Conservation (phyloP, 2,888 invertebrate species). For the Brenthis daphne region DNA sequence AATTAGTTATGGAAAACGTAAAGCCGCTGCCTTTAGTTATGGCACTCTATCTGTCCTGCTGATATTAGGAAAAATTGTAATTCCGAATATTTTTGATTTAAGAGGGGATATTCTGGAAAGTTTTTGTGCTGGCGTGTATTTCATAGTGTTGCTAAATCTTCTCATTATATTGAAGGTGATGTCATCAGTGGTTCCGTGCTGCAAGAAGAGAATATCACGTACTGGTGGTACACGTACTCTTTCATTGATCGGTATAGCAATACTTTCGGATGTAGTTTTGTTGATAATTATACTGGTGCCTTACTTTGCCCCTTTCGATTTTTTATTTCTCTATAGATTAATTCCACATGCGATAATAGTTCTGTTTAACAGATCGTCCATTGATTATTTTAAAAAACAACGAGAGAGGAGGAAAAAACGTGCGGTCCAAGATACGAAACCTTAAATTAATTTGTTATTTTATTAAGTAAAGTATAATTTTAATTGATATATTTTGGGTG, state of each 20-base stretch:
- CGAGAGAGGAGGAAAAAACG: constrained; percentile 14
- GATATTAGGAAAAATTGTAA: constrained; percentile 20
- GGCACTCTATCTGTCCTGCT: constrained; percentile 20
- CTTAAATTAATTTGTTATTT: not conserved
- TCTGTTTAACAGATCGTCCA: constrained; percentile 39
- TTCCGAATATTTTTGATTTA: constrained; percentile 20
- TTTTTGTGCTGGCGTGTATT: constrained; percentile 13
- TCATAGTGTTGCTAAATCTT: constrained; percentile 34
- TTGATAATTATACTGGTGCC: not conserved
- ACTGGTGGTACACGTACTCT: constrained; percentile 21
- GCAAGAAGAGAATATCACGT: constrained; percentile 23
- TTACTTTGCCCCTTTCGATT: not conserved
- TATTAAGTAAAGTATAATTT: too few species aligned
- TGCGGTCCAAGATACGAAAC: not conserved
- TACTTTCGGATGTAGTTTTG: constrained; percentile 36
- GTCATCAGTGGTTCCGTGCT: constrained; percentile 28
- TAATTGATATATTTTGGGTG: not conserved
- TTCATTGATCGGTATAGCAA: constrained; percentile 33
- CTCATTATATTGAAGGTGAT: constrained; percentile 29
- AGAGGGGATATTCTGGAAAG: not conserved
- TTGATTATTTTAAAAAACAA: constrained; percentile 37
- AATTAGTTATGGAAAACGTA: constrained; percentile 38
- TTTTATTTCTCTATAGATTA: constrained; percentile 29
- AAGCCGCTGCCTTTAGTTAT: constrained; percentile 29
- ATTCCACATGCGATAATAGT: constrained; percentile 34